phyloP scores from a whole-genome alignment of 1,140 invertebrate genomes.

The Mizuhopecten yessoensis region DNA sequence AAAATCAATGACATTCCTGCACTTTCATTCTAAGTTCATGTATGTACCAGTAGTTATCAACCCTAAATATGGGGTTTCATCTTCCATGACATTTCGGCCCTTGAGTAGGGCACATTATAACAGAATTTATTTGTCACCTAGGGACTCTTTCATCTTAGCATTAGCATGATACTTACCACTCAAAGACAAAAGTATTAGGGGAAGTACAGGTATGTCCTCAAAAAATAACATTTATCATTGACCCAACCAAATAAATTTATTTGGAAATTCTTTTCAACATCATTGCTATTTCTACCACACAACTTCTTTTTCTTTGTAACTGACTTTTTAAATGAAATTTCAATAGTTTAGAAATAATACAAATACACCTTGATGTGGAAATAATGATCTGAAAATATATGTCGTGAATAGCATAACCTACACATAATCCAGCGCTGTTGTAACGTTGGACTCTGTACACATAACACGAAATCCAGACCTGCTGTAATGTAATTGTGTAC shows the following conservation, averaged over 20 bases:
- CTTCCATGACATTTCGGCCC: neutral
- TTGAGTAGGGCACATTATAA: neutral
- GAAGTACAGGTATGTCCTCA: neutral
- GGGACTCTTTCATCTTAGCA: neutral
- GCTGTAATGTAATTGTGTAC: neutral
- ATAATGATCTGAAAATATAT: conserved; percentile 8
- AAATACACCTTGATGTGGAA: neutral
- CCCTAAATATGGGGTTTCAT: neutral
- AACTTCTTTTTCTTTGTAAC: no score
- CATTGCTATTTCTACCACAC: no score
- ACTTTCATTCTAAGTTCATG: neutral
- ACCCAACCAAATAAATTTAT: no score
- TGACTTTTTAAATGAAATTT: no score
- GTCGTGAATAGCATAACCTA: no score
- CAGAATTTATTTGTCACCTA: neutral
- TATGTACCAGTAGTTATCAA: neutral
- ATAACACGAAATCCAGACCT: no score
- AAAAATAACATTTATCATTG: neutral
- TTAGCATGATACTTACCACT: neutral
- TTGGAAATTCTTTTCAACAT: no score
- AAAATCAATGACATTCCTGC: conserved; percentile 11
- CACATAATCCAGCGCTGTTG: no score
- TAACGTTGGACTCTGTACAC: no score
- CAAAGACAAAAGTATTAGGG: neutral
- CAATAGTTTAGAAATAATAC: neutral